Evolutionary conservation across 2,888 invertebrate species (phyloP), one percentile per base, ranked within the genome.

Genomic region (Caenorhabditis sulstoni): DNA sequence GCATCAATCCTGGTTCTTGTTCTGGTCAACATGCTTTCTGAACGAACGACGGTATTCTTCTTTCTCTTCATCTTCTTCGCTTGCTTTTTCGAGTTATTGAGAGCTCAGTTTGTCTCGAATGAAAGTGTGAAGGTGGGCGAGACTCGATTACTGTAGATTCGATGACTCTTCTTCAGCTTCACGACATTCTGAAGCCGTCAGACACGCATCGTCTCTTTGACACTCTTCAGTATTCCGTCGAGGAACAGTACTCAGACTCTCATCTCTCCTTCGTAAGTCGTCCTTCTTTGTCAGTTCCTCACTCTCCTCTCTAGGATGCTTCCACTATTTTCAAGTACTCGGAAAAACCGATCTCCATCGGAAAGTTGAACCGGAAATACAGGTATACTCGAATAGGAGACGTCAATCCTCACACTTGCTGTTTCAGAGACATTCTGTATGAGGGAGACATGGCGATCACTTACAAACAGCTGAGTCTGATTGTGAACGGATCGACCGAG

Each of bases 371-470:
- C 16, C 50, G 59, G 39, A 81, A 80, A 59, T 82, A 84, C 57
- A 81, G 70, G 82, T 77, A 29, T 3, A 29, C 7, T 29, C 29
- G 4, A 29, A 3, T 29, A 5, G 29, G 7, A 29, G 7, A 7
- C 29, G 29, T 7, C 3, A 7, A 29, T 29, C 7, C n/a, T n/a
- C n/a, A n/a, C n/a, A n/a, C n/a, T n/a, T n/a, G n/a, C n/a, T n/a
- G 3, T 50, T 75, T 23, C 39, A 81, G 81, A 39, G 81, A 81
- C 35, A 68, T 81, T n/a, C 50, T 84, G 0, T 84, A 67, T 35
- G 75, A 84, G 49, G 83, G 83, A 22, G 83, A 84, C 57, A 84
- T 84, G 81, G 70, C 80, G 4, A 67, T 84, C 12, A 65, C 55
- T n/a, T 78, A 80, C 37, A 58, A 71, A 14, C 80, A 75, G 37